phyloP scores from a whole-genome alignment of 2,797 vertebrate species.

The Novumbra hubbsi region DNA sequence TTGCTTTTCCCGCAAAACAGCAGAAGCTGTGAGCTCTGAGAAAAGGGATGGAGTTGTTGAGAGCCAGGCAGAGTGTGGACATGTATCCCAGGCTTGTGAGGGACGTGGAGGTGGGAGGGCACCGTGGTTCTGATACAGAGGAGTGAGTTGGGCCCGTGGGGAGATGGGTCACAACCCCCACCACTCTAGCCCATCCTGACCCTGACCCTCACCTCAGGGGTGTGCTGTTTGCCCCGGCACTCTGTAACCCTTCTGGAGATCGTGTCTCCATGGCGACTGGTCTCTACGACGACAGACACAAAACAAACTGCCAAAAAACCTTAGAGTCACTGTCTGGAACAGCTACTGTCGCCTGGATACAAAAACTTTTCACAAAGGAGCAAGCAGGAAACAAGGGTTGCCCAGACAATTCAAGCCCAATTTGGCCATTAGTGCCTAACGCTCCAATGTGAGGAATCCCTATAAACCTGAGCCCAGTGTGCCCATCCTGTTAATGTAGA shows the following conservation, averaged over 20 bases:
- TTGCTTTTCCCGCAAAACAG: not conserved
- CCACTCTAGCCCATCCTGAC: slow-evolving; percentile 7
- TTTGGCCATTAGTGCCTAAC: slow-evolving; percentile 15
- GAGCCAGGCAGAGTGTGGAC: not conserved
- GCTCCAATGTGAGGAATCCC: slow-evolving; percentile 6
- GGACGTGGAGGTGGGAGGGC: slow-evolving; percentile 2
- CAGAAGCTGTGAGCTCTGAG: not conserved
- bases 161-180: slow-evolving; percentile 8
- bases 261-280: slow-evolving; percentile 27
- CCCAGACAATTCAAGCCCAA: slow-evolving; percentile 32
- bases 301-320: slow-evolving; percentile 16
- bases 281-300: slow-evolving; percentile 29
- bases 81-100: not conserved
- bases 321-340: slow-evolving; percentile 16
- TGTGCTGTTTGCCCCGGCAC: slow-evolving; percentile 3
- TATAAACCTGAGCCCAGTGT: slow-evolving; percentile 10
- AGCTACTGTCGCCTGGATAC: slow-evolving; percentile 31
- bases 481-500: not conserved
- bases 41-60: not conserved
- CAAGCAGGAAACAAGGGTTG: slow-evolving; percentile 45
- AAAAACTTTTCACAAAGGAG: slow-evolving; percentile 27
- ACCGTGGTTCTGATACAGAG: not conserved
- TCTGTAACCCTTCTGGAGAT: slow-evolving; percentile 16
- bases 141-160: not conserved
- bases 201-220: slow-evolving; percentile 11